Conservation (phyloP, 2,797 vertebrate species). For the Falco biarmicus region DNA sequence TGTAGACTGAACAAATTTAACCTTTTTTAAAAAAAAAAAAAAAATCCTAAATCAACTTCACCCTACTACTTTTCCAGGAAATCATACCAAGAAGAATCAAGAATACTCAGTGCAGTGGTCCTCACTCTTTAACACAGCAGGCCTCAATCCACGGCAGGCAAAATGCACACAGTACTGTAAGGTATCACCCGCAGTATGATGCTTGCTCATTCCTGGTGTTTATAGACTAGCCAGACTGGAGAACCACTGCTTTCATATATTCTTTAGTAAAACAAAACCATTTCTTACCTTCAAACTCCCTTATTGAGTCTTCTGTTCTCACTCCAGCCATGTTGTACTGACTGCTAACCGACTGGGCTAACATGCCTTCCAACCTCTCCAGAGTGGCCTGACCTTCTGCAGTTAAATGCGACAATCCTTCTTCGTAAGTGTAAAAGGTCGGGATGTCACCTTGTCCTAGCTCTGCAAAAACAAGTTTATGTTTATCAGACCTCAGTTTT, state of each 20-base stretch:
- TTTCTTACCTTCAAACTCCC: conserved; percentile 86
- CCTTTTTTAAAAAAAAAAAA: neutral
- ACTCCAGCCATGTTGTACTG: conserved; percentile 97
- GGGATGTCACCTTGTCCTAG: conserved; percentile 87
- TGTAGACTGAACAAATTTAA: fast-evolving
- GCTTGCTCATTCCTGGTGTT: neutral
- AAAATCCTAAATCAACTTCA: neutral
- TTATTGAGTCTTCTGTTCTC: conserved; percentile 84
- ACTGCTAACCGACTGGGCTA: conserved; percentile 88
- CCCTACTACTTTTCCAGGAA: neutral
- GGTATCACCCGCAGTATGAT: fast-evolving
- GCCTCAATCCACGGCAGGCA: neutral
- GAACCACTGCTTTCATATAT: neutral
- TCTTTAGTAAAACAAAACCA: neutral
- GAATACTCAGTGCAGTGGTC: neutral
- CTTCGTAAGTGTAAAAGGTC: conserved; percentile 94
- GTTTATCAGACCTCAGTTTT: neutral
- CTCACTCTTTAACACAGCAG: neutral
- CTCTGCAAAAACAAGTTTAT: conserved; percentile 74
- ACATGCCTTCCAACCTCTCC: conserved; percentile 93
- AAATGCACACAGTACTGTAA: fast-evolving
- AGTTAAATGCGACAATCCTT: conserved; percentile 91
- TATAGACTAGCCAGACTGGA: neutral
- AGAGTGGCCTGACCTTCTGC: conserved; percentile 92
- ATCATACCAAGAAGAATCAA: neutral